Percentiles rank a stretch among this genome's conserved stretches.
phyloP scores from a whole-genome alignment of 2,113 vertebrate species.

The Tachuris rubrigastra region DNA sequence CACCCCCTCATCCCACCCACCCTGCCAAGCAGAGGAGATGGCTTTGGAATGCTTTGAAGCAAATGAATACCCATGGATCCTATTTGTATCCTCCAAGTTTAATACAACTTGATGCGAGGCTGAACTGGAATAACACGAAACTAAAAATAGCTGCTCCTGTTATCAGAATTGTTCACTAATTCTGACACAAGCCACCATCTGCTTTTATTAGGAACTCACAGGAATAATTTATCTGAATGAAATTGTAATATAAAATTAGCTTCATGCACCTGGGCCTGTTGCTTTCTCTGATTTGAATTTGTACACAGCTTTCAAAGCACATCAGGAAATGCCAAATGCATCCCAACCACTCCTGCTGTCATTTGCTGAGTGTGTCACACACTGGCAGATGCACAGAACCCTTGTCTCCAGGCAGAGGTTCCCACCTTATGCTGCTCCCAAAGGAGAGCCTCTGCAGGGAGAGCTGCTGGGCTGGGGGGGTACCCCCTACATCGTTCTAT shows the following conservation, averaged over 20 bases:
- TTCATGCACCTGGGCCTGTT: neutral
- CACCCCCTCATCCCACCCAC: neutral
- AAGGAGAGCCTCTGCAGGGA: neutral
- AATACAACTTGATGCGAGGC: constrained; percentile 27
- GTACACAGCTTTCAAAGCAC: neutral
- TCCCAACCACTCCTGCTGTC: neutral
- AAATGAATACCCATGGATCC: neutral
- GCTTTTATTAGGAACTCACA: constrained; percentile 40
- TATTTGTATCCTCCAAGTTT: neutral
- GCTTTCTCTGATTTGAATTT: neutral
- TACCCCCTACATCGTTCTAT: rapidly evolving
- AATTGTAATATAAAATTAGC: neutral
- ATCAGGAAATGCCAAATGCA: neutral
- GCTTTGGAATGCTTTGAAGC: neutral
- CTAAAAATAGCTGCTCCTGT: constrained; percentile 55
- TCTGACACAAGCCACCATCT: constrained; percentile 50
- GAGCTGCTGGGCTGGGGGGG: rapidly evolving
- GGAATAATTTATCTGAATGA: constrained; percentile 53
- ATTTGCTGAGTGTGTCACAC: neutral
- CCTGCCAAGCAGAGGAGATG: neutral
- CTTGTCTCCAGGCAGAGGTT: neutral
- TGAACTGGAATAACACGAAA: constrained; percentile 1
- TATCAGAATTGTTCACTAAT: constrained; percentile 39
- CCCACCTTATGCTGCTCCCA: rapidly evolving
- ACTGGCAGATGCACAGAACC: neutral